Base-by-base conservation (phyloP, 1,140 invertebrate species). In the Drosophila simulans region DNA sequence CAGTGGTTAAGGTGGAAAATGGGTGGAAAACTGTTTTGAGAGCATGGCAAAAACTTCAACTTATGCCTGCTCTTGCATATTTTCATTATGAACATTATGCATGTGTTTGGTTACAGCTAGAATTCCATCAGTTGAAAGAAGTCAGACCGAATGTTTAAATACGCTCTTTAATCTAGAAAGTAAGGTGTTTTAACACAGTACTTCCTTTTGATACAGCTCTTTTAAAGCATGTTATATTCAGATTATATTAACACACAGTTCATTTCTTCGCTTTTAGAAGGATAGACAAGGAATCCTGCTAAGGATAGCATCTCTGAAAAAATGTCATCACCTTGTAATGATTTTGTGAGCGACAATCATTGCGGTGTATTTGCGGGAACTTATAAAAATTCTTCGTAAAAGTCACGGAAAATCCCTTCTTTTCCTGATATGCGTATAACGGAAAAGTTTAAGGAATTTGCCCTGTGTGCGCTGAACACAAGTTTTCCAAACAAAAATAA, bases 1-100 rank as follows among this genome's bases (percentile, higher is more conserved):
- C 27, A 34, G 25, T 51, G 48, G 48, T 34, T 5, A 34, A 17
- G 48, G 48, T 34, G 25, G 7, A 34, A 51, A 4, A n/a, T 13
- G 37, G 37, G n/a, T 1, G 5, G 34, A 13, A 12, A 25, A 13
- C 20, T 35, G 62, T 13, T 48, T 48, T 34, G 35, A 55, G 57
- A 40, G 45, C 46, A 34, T 52, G 59, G 53, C 42, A 81, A 72
- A 82, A 88, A 80, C 71, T 88, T 80, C 58, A 85, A 85, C 81
- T 85, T 85, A 73, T 85, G 77, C 81, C 81, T 77, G 82, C 73
- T 69, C 58, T 77, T 77, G 39, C 84, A 77, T 58, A 82, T 76
- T 76, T 86, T 86, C 83, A 88, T 82, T 86, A 82, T 53, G 71
- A 74, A 70, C 59, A 71, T 78, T 66, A 62, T 77, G 78, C 76